phyloP scores from a whole-genome alignment of 2,888 invertebrate species.

The Sclerodermus sp. region DNA sequence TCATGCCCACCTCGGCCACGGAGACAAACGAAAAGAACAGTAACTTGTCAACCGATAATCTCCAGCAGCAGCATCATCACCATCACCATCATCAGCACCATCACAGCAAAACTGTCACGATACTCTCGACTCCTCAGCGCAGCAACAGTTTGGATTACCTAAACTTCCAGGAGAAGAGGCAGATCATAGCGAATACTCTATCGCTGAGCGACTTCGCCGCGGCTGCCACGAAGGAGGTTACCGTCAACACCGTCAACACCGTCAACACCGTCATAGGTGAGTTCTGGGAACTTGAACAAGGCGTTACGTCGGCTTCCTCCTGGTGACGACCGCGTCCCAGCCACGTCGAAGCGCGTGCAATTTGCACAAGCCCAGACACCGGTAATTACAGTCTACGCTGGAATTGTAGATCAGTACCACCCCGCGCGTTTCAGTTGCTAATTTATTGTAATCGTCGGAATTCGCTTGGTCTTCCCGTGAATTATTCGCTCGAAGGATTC shows the following conservation, averaged over 20 bases:
- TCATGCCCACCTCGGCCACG: slow-evolving; percentile 45
- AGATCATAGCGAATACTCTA: slow-evolving; percentile 84
- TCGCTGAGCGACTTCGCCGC: slow-evolving; percentile 80
- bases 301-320: too few species aligned
- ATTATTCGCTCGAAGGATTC: too few species aligned
- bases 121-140: slow-evolving; percentile 67
- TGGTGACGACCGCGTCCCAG: too few species aligned
- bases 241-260: slow-evolving; percentile 58
- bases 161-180: slow-evolving; percentile 89
- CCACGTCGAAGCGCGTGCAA: too few species aligned
- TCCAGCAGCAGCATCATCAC: slow-evolving; percentile 22
- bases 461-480: too few species aligned
- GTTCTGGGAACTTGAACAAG: slow-evolving; percentile 21
- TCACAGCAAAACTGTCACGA: slow-evolving; percentile 65
- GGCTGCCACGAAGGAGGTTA: slow-evolving; percentile 58
- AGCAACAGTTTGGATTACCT: slow-evolving; percentile 87
- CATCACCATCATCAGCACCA: slow-evolving; percentile 41
- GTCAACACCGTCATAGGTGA: slow-evolving; percentile 58
- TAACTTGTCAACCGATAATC: slow-evolving; percentile 20
- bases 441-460: too few species aligned
- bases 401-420: too few species aligned
- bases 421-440: too few species aligned
- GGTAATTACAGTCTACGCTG: too few species aligned
- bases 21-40: slow-evolving; percentile 23
- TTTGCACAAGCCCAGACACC: too few species aligned